Base-by-base conservation (phyloP, 2,888 invertebrate genomes). In the Nematopogon swammerdamellus region DNA sequence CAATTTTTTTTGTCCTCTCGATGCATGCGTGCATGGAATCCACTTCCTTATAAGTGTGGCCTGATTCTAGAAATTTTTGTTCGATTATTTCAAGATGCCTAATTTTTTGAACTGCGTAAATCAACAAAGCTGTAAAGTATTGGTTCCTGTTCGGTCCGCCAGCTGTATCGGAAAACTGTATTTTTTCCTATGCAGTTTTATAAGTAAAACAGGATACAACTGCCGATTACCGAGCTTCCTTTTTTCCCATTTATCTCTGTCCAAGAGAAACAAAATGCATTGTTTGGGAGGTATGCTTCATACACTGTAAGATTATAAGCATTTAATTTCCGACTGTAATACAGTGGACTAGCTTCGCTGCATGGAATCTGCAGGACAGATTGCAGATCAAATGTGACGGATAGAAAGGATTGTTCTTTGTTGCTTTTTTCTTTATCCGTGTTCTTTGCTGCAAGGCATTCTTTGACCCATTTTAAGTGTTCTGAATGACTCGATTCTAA, bases 131-230 rank as follows among this genome's bases (percentile, higher is more conserved):
- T 25, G 25, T 25, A 14, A 50, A 46, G 42, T 30, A 50, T n/a
- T 50, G 50, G 16, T 50, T 50, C 30, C 47, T 43, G 29, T 50
- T 50, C 42, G 47, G 50, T n/a, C 47, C 50, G n/a, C 25, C 43
- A 18, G 46, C 46, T 29, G 50, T 50, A 25, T 50, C 47, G 18
- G 44, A 47, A 47, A 29, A 47, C 14, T 44, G 45, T 29, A 29
- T 36, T 17, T 29, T 29, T 18, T 18, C 46, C 44, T 19, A 47
- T 11, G 44, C 19, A 45, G 3, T 18, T 44, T 16, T 45, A 42
- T 8, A 51, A 18, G 19, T 50, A 50, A 30, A 47, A 36, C 16
- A 19, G 47, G n/a, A 50, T 29, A 42, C 47, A 47, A 20, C 36
- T 45, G 8, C 50, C 48, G 18, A 48, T 50, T 48, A 45, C 48